Conservation (phyloP, 2,797 vertebrate species). For the Enteromius mattozi region DNA sequence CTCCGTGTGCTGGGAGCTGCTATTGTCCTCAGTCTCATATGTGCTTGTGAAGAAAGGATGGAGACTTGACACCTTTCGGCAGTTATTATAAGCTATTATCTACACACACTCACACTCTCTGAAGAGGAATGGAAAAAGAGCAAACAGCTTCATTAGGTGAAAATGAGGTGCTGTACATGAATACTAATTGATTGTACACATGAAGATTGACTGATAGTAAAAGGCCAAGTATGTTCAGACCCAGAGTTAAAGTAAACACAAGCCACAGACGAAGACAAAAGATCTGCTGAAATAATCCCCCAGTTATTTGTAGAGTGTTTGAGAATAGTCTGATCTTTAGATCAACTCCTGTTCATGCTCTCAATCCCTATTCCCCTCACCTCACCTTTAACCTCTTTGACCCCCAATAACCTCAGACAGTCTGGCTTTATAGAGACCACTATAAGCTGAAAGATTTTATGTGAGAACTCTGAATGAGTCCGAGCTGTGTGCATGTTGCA, state of each 20-base stretch:
- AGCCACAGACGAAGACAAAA: background rate
- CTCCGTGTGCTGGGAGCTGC: conserved; percentile 71
- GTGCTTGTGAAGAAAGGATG: conserved; percentile 62
- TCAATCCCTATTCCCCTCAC: background rate
- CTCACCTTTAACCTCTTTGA: conserved; percentile 2
- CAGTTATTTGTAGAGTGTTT: background rate
- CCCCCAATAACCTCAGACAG: background rate
- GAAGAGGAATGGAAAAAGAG: background rate
- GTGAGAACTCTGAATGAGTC: background rate
- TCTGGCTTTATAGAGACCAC: background rate
- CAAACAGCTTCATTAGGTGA: background rate
- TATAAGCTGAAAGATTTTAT: background rate
- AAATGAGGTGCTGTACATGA: background rate
- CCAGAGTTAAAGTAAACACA: background rate
- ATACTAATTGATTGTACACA: background rate
- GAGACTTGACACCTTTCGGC: background rate
- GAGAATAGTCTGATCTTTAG: background rate
- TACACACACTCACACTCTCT: background rate
- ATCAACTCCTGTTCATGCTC: background rate
- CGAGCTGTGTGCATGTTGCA: background rate
- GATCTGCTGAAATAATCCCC: background rate
- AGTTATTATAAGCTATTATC: background rate
- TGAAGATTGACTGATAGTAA: background rate
- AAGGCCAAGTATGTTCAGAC: background rate
- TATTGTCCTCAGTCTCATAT: conserved; percentile 74